Evolutionary conservation across 2,113 vertebrate species (phyloP).

Genomic region (Petaurus breviceps): DNA sequence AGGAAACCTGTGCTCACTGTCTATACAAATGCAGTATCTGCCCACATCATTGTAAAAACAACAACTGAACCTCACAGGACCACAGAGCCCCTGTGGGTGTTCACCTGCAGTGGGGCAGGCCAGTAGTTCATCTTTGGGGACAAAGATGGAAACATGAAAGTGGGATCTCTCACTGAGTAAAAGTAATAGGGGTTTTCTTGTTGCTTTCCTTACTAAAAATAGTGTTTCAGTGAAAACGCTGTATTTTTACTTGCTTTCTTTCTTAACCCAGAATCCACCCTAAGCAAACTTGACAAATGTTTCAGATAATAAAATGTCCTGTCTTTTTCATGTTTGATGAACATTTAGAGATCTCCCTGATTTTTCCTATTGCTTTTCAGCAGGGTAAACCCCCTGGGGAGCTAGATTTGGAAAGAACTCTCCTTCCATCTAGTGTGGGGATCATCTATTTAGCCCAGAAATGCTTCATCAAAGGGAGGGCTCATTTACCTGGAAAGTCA

Average conservation of each 20-base stretch:
- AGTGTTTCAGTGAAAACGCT: not conserved
- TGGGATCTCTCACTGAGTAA: not conserved
- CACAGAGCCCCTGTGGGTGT: not conserved
- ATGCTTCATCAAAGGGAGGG: not conserved
- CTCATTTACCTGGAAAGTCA: not conserved
- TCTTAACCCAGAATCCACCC: not conserved
- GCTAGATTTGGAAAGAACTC: not conserved
- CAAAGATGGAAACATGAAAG: not conserved
- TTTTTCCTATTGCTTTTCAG: not conserved
- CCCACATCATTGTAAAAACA: not conserved
- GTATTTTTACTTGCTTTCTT: not conserved
- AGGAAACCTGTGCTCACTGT: not conserved
- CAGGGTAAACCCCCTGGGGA: not conserved
- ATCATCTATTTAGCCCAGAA: not conserved
- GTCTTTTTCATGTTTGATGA: not conserved
- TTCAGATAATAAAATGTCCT: not conserved
- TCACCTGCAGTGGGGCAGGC: not conserved
- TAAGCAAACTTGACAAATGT: not conserved
- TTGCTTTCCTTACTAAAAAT: not conserved
- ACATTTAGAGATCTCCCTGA: too few species aligned
- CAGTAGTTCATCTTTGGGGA: not conserved
- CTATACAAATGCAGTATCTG: not conserved
- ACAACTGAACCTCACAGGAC: not conserved
- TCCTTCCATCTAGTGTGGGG: not conserved
- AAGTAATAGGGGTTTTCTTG: not conserved